Evolutionary conservation across 2,888 invertebrate genomes (phyloP).

Genomic region (Odontocolon sp.): DNA sequence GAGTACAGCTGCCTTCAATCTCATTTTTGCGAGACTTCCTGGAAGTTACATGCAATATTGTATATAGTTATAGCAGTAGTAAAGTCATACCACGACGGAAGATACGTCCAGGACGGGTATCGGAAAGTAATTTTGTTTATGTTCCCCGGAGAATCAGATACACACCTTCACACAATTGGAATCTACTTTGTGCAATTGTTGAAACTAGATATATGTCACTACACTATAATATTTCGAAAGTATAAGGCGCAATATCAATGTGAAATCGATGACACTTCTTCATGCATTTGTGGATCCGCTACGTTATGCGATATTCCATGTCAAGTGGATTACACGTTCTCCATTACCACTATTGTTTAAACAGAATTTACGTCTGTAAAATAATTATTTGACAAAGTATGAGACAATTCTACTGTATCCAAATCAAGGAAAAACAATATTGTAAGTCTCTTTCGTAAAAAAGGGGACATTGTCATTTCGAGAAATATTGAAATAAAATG

Average conservation of each 20-base stretch:
- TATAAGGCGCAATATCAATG: constrained; percentile 30
- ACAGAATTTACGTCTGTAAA: too few species aligned
- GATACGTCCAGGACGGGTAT: constrained; percentile 43
- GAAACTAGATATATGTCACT: not conserved
- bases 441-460: too few species aligned
- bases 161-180: not conserved
- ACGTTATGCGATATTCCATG: too few species aligned
- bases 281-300: not conserved
- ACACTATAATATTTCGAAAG: constrained; percentile 34
- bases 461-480: too few species aligned
- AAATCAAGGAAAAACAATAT: too few species aligned
- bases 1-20: not conserved
- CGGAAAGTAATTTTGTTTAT: constrained; percentile 63
- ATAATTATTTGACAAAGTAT: too few species aligned
- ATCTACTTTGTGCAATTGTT: not conserved
- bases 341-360: too few species aligned
- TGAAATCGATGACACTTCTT: not conserved
- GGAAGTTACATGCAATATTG: not conserved
- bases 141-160: constrained; percentile 41
- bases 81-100: not conserved
- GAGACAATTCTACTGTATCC: too few species aligned
- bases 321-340: too few species aligned
- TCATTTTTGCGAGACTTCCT: not conserved
- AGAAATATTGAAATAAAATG: too few species aligned
- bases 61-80: constrained; percentile 8